Evolutionary conservation across 2,113 vertebrate species (phyloP).

Genomic region (Dascyllus trimaculatus): DNA sequence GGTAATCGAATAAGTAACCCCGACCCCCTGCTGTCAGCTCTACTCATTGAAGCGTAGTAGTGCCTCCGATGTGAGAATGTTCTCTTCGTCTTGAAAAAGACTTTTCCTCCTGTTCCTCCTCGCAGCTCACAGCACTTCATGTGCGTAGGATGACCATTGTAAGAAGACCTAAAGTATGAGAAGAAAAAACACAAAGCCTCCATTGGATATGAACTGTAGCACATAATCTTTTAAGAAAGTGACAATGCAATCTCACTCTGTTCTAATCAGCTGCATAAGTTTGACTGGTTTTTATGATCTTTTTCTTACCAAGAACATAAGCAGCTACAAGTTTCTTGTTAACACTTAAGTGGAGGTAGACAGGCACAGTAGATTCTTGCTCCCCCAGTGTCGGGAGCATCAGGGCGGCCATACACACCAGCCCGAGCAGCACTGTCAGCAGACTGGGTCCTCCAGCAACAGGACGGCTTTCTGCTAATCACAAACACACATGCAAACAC

Average conservation of each 20-base stretch:
- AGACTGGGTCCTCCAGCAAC: slow-evolving; percentile 94
- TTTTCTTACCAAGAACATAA: slow-evolving; percentile 95
- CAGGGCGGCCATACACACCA: slow-evolving; percentile 94
- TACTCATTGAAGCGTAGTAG: slow-evolving; percentile 17
- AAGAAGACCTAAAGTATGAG: slow-evolving; percentile 91
- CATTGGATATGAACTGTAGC: not conserved
- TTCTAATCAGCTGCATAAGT: not conserved
- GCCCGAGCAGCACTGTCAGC: slow-evolving; percentile 94
- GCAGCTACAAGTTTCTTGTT: slow-evolving; percentile 99
- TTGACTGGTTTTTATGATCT: not conserved
- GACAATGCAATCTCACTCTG: too few relatives aligned
- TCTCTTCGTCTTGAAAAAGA: slow-evolving; percentile 9
- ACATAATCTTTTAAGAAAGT: not conserved
- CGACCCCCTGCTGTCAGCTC: slow-evolving; percentile 27
- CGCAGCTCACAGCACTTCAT: slow-evolving; percentile 68
- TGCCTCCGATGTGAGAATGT: slow-evolving; percentile 37
- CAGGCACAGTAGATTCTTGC: slow-evolving; percentile 96
- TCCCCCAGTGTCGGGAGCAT: slow-evolving; percentile 98
- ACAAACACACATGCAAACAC: slow-evolving; percentile 7
- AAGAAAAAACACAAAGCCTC: not conserved
- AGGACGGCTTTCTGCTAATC: slow-evolving; percentile 88
- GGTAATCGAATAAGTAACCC: not conserved
- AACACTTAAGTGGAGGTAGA: slow-evolving; percentile 99
- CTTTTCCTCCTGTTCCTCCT: slow-evolving; percentile 35
- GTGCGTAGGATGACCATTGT: slow-evolving; percentile 97